Conservation (phyloP, 2,888 invertebrate species). For the Venustoraphidia nigricollis region DNA sequence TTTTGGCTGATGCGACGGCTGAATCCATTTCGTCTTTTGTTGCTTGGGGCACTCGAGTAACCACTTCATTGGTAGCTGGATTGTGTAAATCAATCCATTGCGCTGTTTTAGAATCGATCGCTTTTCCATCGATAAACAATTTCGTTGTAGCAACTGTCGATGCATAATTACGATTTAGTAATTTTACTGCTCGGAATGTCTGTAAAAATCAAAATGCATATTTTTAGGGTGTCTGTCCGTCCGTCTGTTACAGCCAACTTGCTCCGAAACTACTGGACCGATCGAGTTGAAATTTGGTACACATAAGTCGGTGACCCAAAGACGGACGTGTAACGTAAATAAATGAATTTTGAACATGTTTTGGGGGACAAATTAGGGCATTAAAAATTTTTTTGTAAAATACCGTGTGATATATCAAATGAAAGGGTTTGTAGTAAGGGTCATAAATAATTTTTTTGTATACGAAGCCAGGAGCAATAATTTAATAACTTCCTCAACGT, state of each 20-base stretch:
- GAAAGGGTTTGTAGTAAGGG: too few species aligned
- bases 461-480: background rate
- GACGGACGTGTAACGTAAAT: too few species aligned
- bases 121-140: conserved; percentile 89
- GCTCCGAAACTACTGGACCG: too few species aligned
- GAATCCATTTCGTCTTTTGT: conserved; percentile 78
- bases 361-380: too few species aligned
- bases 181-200: background rate
- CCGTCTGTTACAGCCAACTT: too few species aligned
- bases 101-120: conserved; percentile 78
- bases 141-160: conserved; percentile 63
- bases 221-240: too few species aligned
- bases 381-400: too few species aligned
- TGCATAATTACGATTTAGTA: conserved; percentile 7
- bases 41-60: conserved; percentile 73
- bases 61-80: conserved; percentile 81
- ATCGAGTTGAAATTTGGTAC: too few species aligned
- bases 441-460: too few species aligned
- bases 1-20: conserved; percentile 75
- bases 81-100: conserved; percentile 94
- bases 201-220: background rate
- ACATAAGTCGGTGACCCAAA: too few species aligned
- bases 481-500: background rate
- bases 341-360: too few species aligned
- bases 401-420: too few species aligned